Percentiles rank a stretch among this genome's conserved stretches.
phyloP scores from a whole-genome alignment of 2,113 vertebrate genomes.

The Arenaria interpres region DNA sequence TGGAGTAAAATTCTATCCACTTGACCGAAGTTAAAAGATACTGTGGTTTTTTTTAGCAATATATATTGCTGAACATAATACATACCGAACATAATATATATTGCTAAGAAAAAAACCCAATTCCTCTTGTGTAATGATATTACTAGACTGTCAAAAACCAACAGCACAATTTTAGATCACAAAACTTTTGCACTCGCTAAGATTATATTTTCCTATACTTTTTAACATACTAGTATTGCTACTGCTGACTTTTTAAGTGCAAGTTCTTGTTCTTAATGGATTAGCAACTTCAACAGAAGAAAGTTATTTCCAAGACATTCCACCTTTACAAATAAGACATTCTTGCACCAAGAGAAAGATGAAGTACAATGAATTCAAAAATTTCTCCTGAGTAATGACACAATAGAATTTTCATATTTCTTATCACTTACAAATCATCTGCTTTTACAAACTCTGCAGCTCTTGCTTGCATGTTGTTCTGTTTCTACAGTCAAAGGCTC shows the following conservation, averaged over 20 bases:
- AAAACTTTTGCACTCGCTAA: not conserved
- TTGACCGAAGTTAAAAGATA: not conserved
- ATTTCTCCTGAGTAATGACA: not conserved
- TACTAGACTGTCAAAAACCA: not conserved
- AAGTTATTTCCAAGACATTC: not conserved
- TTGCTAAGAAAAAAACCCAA: not conserved
- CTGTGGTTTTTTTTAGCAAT: not conserved
- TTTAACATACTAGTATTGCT: not conserved
- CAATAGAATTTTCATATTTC: not conserved
- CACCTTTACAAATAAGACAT: not conserved
- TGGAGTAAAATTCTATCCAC: not conserved
- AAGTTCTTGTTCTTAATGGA: not conserved
- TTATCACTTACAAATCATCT: not conserved
- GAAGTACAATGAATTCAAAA: not conserved
- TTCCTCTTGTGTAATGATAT: not conserved
- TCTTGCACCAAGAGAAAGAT: not conserved
- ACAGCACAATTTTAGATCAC: not conserved
- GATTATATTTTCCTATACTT: not conserved
- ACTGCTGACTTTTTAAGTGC: not conserved
- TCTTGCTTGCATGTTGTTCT: not conserved
- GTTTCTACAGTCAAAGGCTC: not conserved
- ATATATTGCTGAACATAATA: not conserved
- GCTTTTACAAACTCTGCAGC: not conserved
- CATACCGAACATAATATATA: not conserved
- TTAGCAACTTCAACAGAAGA: not conserved